These are phyloP conservation scores for Mantis religiosa DNA, from an alignment of 2,888 invertebrate genomes.

Conservation along the genomic window DNA sequence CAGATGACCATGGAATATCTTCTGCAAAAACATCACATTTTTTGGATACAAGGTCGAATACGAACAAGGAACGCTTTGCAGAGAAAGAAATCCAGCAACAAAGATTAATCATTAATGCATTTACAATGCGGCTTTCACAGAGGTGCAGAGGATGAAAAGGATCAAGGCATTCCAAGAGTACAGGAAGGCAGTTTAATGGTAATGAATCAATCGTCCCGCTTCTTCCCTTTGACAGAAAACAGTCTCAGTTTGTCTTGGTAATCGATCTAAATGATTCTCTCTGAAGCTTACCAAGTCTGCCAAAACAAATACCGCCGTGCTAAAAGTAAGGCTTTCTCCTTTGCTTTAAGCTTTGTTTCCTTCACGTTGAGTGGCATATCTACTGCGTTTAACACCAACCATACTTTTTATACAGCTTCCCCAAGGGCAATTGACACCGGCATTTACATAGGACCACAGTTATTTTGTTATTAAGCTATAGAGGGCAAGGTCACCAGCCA, in stretches of 20 bases:
- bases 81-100: not conserved
- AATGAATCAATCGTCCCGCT: not conserved
- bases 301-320: not conserved
- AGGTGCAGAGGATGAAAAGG: not conserved
- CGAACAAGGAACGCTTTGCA: not conserved
- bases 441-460: no score
- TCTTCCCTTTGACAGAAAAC: not conserved
- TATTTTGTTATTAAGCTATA: no score
- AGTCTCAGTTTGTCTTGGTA: not conserved
- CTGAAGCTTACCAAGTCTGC: not conserved
- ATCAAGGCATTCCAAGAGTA: not conserved
- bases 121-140: not conserved
- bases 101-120: not conserved
- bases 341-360: not conserved
- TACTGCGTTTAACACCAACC: not conserved
- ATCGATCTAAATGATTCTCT: not conserved
- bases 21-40: not conserved
- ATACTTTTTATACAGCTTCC: no score
- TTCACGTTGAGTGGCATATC: not conserved
- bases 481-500: no score
- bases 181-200: not conserved
- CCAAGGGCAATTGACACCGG: no score
- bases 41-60: not conserved
- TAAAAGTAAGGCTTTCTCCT: no score
- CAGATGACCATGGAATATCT: not conserved